Percentiles rank a stretch among this genome's conserved stretches.
These are phyloP conservation scores for Drosophila repletoides DNA, from an alignment of 1,140 invertebrate species.

Conservation along the genomic window DNA sequence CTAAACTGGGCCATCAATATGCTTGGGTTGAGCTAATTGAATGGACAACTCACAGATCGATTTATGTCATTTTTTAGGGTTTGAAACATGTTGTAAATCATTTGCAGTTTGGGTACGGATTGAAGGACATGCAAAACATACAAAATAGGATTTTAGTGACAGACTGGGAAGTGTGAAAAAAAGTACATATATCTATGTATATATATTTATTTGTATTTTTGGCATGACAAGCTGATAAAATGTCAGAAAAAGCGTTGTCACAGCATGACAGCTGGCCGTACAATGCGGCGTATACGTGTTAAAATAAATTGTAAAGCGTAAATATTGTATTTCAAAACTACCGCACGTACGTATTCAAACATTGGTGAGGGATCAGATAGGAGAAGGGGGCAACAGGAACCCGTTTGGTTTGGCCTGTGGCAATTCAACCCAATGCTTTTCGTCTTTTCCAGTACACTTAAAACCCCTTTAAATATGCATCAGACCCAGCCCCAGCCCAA, in stretches of 20 bases:
- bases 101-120: conserved; percentile 57
- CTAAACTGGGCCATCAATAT: conserved; percentile 6
- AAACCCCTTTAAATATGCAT: conserved; percentile 66
- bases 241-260: conserved; percentile 47
- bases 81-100: conserved; percentile 46
- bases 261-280: conserved; percentile 63
- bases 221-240: conserved; percentile 64
- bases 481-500: too few relatives aligned
- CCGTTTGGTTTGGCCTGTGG: conserved; percentile 4
- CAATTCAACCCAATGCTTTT: conserved; percentile 16
- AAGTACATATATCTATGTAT: conserved; percentile 1
- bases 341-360: conserved; percentile 3
- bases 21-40: conserved; percentile 39
- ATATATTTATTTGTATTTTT: conserved; percentile 6
- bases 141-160: not conserved
- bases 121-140: conserved; percentile 56
- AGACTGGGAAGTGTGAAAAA: conserved; percentile 6
- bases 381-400: not conserved
- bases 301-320: conserved; percentile 71
- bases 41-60: conserved; percentile 35
- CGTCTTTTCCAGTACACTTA: conserved; percentile 37
- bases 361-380: not conserved
- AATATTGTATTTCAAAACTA: conserved; percentile 65
- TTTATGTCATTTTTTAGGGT: conserved; percentile 27
- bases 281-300: conserved; percentile 55